Base-by-base conservation (phyloP, 2,888 invertebrate species). In the Andrena flavipes region DNA sequence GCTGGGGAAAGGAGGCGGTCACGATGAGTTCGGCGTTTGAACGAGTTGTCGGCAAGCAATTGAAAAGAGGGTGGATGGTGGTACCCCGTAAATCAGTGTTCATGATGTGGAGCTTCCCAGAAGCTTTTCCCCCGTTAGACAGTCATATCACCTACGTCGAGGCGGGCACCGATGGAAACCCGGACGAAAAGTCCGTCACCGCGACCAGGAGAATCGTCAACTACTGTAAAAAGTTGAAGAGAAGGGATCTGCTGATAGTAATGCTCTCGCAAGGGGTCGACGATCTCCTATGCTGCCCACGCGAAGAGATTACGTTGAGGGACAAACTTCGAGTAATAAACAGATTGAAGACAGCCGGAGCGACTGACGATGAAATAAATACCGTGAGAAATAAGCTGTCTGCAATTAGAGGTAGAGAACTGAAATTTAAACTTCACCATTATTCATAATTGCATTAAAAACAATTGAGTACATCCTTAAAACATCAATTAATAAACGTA, bases 231-330 rank as follows among this genome's bases (percentile, higher is more conserved):
- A 89, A 88, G 20, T 92, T 95, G 54, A 92, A 91, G 33, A 91
- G 93, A 60, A 88, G 92, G 29, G 95, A 96, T 87, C 87, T 96
- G 23, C 91, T 96, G 26, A 87, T 96, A 29, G 95, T 96, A 2
- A 93, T 96, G 35, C 95, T 96, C 16, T 93, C 94, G 91, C 96
- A 96, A 64, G 96, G 96, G 16, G 96, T 96, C 1, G 96, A 96
- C n/a, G 95, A 96, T 29, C 93, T 97, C 13, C 92, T 97, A 4
- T 95, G 96, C n/a, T 93, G 94, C 13, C 96, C 96, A 0, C 92
- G 92, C 29, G 94, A 94, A 10, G 95, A 95, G 0, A 91, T 96
- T 0, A 94, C 94, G 3, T 87, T 96, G 49, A 91, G 94, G 13
- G 96, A 96, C 70, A 95, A 96, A 90, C 87, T 94, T 51, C 79